Evolutionary conservation across 2,888 invertebrate species (phyloP).

Genomic region (Parasteatoda lunata): DNA sequence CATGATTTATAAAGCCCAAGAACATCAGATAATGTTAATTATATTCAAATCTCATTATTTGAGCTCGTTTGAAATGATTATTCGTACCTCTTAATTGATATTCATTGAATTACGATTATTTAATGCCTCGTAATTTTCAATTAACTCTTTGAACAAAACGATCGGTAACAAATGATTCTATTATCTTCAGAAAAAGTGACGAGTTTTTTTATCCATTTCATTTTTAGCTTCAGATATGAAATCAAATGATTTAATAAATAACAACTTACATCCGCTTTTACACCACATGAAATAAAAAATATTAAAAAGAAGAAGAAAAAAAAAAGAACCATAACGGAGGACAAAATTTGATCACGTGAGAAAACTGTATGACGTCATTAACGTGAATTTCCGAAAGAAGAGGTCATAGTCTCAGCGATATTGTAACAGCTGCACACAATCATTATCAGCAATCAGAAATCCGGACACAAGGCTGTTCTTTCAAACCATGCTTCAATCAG

Average conservation of each 20-base stretch:
- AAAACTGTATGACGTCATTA: slow-evolving; percentile 12
- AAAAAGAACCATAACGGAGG: slow-evolving; percentile 7
- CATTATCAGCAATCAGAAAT: slow-evolving; percentile 41
- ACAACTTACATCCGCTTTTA: slow-evolving; percentile 27
- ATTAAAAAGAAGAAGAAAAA: slow-evolving; percentile 7
- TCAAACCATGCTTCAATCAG: slow-evolving; percentile 21
- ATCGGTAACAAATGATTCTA: too few relatives aligned
- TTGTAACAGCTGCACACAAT: slow-evolving; percentile 33
- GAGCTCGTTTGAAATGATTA: too few relatives aligned
- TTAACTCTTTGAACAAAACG: too few relatives aligned
- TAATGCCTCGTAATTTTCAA: too few relatives aligned
- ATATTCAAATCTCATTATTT: too few relatives aligned
- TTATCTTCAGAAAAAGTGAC: too few relatives aligned
- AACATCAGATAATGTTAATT: too few relatives aligned
- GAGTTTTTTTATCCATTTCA: not conserved
- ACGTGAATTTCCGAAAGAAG: slow-evolving; percentile 21
- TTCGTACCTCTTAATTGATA: too few relatives aligned
- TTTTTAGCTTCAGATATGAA: slow-evolving; percentile 18
- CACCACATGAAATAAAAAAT: slow-evolving; percentile 19
- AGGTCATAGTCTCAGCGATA: slow-evolving; percentile 44
- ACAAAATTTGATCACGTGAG: not conserved
- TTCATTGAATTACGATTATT: too few relatives aligned
- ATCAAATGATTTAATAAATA: slow-evolving; percentile 39
- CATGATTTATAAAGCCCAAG: too few relatives aligned
- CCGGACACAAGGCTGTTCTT: slow-evolving; percentile 2